phyloP scores from a whole-genome alignment of 2,113 vertebrate species.

The Arenaria interpres region DNA sequence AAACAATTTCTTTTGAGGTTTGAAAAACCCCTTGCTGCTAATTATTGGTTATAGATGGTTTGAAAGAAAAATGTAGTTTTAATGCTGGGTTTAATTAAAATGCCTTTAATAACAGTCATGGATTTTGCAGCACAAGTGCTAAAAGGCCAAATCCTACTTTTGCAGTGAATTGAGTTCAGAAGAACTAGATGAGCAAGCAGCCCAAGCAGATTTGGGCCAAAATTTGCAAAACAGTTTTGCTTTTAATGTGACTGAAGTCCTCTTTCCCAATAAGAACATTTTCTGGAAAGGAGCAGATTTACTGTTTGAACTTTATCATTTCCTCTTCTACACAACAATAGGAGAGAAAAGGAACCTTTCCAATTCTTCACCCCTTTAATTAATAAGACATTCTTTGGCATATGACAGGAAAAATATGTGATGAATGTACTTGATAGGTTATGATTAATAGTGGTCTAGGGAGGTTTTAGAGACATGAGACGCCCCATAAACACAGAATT shows the following conservation, averaged over 20 bases:
- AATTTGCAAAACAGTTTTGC: constrained; percentile 15
- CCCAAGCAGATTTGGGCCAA: background rate
- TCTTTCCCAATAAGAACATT: constrained; percentile 40
- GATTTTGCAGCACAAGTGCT: constrained; percentile 54
- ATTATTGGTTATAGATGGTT: constrained; percentile 68
- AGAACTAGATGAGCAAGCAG: constrained; percentile 11
- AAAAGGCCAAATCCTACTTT: constrained; percentile 31
- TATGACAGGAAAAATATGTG: constrained; percentile 69
- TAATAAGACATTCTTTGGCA: constrained; percentile 63
- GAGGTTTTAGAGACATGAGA: constrained; percentile 67
- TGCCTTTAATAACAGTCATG: constrained; percentile 63
- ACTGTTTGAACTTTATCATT: constrained; percentile 39
- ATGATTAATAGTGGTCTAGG: constrained; percentile 67
- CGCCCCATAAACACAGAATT: constrained; percentile 66
- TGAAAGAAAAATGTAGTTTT: constrained; percentile 58
- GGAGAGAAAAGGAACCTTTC: constrained; percentile 47
- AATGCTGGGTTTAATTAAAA: constrained; percentile 75
- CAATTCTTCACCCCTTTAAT: constrained; percentile 64
- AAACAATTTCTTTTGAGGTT: constrained; percentile 65
- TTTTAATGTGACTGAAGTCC: constrained; percentile 37
- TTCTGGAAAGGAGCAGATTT: constrained; percentile 59
- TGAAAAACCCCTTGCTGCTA: constrained; percentile 67
- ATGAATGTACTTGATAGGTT: constrained; percentile 67
- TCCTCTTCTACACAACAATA: constrained; percentile 66
- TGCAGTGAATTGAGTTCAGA: constrained; percentile 19